Percentiles rank a stretch among this genome's conserved stretches.
Conservation (phyloP, 2,113 vertebrate genomes). For the Callopanchax toddi region DNA sequence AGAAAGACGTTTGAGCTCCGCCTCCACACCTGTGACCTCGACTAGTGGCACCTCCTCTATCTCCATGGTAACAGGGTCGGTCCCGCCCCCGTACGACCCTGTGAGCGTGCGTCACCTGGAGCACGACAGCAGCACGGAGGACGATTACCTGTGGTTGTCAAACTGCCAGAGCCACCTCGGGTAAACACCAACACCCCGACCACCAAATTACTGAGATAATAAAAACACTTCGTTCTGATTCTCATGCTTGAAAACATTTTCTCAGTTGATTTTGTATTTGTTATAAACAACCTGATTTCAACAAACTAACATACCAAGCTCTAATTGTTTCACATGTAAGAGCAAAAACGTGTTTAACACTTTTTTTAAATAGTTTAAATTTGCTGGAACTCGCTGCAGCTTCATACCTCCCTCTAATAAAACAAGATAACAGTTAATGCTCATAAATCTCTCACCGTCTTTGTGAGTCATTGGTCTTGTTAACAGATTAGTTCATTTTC, state of each 20-base stretch:
- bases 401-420: too few species aligned
- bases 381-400: not conserved
- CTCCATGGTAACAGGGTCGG: slow-evolving; percentile 11
- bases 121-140: slow-evolving; percentile 5
- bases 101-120: slow-evolving; percentile 33
- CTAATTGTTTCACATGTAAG: too few species aligned
- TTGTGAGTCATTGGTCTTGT: not conserved
- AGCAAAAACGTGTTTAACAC: too few species aligned
- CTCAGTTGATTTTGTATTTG: too few species aligned
- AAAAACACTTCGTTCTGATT: too few species aligned
- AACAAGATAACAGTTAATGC: not conserved
- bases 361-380: not conserved
- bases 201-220: too few species aligned
- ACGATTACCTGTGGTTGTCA: slow-evolving; percentile 67
- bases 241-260: too few species aligned
- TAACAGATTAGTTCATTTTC: not conserved
- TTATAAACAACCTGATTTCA: too few species aligned
- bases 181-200: slow-evolving; percentile 20
- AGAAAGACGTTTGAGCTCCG: slow-evolving; percentile 24
- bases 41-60: not conserved
- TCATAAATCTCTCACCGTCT: accelerated
- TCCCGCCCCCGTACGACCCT: slow-evolving; percentile 48
- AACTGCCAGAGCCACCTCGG: slow-evolving; percentile 69
- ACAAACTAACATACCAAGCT: too few species aligned
- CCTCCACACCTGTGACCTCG: not conserved